phyloP scores from a whole-genome alignment of 1,140 invertebrate genomes.

The Leptopilina boulardi region DNA sequence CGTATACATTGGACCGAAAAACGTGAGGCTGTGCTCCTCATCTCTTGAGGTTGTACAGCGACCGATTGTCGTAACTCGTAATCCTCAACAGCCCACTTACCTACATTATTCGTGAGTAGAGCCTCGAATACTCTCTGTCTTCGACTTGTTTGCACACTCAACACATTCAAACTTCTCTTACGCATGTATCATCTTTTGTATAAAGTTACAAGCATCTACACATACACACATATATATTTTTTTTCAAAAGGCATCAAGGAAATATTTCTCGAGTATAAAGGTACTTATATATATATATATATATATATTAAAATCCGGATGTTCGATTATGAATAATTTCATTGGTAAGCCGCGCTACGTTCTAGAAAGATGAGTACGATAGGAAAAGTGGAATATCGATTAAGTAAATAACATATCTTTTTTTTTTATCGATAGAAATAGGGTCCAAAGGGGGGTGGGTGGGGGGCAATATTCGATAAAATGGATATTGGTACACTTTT shows the following conservation, averaged over 20 bases:
- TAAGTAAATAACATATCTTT: neutral
- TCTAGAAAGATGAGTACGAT: conserved; percentile 14
- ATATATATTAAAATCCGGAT: neutral
- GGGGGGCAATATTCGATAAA: too few relatives aligned
- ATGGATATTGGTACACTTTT: too few relatives aligned
- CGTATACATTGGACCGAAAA: neutral
- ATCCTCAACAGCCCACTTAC: conserved; percentile 75
- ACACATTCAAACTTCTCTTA: neutral
- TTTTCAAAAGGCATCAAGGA: neutral
- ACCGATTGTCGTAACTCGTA: conserved; percentile 58
- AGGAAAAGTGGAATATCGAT: conserved; percentile 11
- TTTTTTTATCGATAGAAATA: too few relatives aligned
- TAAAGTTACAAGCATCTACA: neutral
- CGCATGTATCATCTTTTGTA: neutral
- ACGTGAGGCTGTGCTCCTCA: conserved; percentile 4
- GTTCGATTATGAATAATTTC: conserved; percentile 17
- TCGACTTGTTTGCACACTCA: neutral
- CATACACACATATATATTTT: neutral
- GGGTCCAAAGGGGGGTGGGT: too few relatives aligned
- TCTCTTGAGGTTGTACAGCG: neutral
- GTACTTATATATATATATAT: neutral
- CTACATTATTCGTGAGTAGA: conserved; percentile 68
- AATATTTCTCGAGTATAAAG: neutral
- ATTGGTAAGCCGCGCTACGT: conserved; percentile 1
- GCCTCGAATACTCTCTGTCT: neutral